Conservation (phyloP, 2,888 invertebrate species). For the Idaea straminata region DNA sequence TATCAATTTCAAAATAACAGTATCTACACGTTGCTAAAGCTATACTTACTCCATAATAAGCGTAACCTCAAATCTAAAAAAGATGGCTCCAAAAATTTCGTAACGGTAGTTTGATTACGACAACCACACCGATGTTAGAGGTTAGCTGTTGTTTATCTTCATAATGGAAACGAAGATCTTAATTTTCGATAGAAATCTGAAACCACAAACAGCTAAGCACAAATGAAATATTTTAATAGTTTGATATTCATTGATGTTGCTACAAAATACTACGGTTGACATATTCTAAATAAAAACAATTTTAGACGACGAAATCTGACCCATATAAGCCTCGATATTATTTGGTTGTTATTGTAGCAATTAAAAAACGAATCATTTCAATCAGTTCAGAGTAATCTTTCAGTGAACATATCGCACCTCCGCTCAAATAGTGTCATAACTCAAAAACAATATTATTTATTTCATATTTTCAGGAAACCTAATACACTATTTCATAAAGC, state of each 20-base stretch:
- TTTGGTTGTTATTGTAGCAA: too few species aligned
- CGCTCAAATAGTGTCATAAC: too few species aligned
- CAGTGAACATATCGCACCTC: too few species aligned
- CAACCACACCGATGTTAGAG: conserved; percentile 20
- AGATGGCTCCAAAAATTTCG: conserved; percentile 25
- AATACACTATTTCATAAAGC: too few species aligned
- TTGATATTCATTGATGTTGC: background rate
- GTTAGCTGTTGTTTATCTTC: conserved; percentile 14
- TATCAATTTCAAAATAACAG: conserved; percentile 5
- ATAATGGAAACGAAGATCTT: conserved; percentile 8
- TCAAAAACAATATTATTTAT: too few species aligned
- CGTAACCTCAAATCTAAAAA: conserved; percentile 23
- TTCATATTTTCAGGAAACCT: too few species aligned
- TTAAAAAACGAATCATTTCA: too few species aligned
- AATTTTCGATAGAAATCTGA: conserved; percentile 1
- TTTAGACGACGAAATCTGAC: too few species aligned
- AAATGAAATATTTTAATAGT: background rate
- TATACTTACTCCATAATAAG: conserved; percentile 13
- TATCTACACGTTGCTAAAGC: background rate
- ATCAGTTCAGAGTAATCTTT: too few species aligned
- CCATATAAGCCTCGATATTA: too few species aligned
- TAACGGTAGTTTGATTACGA: conserved; percentile 32
- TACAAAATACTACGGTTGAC: too few species aligned
- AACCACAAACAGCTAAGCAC: conserved; percentile 9
- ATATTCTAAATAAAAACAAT: too few species aligned